Conservation (phyloP, 2,113 vertebrate genomes). For the Fulmarus glacialis region DNA sequence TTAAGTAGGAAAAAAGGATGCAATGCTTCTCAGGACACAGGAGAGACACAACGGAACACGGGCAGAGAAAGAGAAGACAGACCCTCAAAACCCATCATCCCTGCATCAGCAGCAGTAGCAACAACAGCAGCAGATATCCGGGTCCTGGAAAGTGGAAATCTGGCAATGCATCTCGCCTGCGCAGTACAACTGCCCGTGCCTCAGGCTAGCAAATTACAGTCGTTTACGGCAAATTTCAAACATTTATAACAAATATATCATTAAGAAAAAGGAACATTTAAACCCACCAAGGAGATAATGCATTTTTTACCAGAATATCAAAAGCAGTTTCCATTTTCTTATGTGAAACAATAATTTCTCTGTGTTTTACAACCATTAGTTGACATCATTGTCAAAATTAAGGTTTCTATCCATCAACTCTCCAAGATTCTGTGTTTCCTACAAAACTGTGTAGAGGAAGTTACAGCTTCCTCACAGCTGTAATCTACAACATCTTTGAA, state of each 20-base stretch:
- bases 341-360: not conserved
- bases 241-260: not conserved
- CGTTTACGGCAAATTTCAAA: not conserved
- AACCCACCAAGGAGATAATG: not conserved
- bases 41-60: not conserved
- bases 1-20: not conserved
- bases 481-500: not conserved
- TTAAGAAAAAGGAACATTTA: not conserved
- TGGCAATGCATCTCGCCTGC: fast-evolving
- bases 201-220: not conserved
- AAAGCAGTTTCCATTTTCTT: not conserved
- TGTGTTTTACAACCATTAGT: fast-evolving
- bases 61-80: not conserved
- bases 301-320: not conserved
- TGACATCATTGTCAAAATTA: not conserved
- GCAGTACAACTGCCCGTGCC: fast-evolving
- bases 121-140: not conserved
- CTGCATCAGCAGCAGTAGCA: not conserved
- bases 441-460: not conserved
- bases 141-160: not conserved
- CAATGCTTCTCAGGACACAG: not conserved
- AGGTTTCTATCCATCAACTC: not conserved
- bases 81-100: not conserved
- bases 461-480: not conserved
- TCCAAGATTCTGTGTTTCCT: not conserved